These are phyloP conservation scores for Martes flavigula DNA, from an alignment of 2,797 vertebrate genomes.

Conservation along the genomic window DNA sequence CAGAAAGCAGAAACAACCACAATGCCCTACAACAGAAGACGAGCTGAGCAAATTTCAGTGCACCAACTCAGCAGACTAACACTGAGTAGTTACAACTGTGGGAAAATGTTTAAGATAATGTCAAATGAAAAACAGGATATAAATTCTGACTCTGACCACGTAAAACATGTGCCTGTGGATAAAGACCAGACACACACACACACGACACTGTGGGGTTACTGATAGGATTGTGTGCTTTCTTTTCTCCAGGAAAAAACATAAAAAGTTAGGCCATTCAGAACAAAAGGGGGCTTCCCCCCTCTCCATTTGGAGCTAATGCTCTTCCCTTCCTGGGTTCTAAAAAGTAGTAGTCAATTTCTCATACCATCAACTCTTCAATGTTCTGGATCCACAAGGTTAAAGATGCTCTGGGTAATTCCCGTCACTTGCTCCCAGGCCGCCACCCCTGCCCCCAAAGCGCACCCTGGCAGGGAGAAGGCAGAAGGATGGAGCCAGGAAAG, in stretches of 20 bases:
- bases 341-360: not conserved
- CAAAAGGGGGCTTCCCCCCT: not conserved
- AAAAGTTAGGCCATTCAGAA: not conserved
- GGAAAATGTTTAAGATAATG: constrained; percentile 39
- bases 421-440: not conserved
- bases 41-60: constrained; percentile 32
- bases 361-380: not conserved
- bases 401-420: not conserved
- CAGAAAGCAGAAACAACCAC: constrained; percentile 26
- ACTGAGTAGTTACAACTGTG: not conserved
- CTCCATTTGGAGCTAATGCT: not conserved
- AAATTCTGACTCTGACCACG: not conserved
- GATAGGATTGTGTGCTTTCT: not conserved
- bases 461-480: not conserved
- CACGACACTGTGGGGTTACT: not conserved
- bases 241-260: not conserved
- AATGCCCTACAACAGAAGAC: not conserved
- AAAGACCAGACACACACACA: not conserved
- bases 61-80: not conserved
- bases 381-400: not conserved
- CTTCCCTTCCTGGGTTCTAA: constrained; percentile 5
- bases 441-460: no score
- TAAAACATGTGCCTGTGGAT: not conserved
- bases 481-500: not conserved
- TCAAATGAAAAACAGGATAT: constrained; percentile 64